A percentile compares a stretch with the other conserved stretches of the same genome.
These are phyloP conservation scores for Bicyclus anynana DNA, from an alignment of 1,140 invertebrate genomes.

Conservation along the genomic window DNA sequence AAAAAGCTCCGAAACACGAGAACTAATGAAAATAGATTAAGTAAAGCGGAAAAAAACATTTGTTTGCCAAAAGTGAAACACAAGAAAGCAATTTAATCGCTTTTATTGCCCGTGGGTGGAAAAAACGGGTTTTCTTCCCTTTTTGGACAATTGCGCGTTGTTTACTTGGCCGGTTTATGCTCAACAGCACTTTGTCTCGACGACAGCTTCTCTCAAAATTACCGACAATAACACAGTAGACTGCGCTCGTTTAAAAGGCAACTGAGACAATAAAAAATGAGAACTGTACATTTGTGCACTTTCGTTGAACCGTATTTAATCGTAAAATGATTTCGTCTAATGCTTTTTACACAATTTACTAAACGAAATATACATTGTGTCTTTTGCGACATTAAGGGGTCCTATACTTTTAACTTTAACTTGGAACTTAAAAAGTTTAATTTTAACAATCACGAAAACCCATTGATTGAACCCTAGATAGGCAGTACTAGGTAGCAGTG, in stretches of 20 bases:
- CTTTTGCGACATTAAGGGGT: no score
- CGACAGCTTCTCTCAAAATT: not conserved
- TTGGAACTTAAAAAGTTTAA: no score
- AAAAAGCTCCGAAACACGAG: not conserved
- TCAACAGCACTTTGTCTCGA: not conserved
- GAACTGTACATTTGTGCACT: no score
- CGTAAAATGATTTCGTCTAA: no score
- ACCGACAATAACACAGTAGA: not conserved
- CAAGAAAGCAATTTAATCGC: conserved; percentile 8
- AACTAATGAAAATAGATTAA: not conserved
- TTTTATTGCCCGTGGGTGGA: not conserved
- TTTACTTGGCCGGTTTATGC: not conserved
- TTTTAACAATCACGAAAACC: no score
- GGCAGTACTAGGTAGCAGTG: no score
- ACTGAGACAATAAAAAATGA: no score
- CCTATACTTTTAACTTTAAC: no score
- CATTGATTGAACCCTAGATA: no score
- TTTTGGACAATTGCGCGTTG: not conserved
- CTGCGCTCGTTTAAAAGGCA: not conserved
- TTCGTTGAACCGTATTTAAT: no score
- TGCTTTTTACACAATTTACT: no score
- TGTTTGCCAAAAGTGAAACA: conserved; percentile 2
- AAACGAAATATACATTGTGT: no score
- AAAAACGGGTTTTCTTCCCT: not conserved
- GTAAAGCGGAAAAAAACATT: not conserved